Percentiles rank a stretch among this genome's conserved stretches.
Conservation (phyloP, 2,888 invertebrate species). For the Chouioia cunea region DNA sequence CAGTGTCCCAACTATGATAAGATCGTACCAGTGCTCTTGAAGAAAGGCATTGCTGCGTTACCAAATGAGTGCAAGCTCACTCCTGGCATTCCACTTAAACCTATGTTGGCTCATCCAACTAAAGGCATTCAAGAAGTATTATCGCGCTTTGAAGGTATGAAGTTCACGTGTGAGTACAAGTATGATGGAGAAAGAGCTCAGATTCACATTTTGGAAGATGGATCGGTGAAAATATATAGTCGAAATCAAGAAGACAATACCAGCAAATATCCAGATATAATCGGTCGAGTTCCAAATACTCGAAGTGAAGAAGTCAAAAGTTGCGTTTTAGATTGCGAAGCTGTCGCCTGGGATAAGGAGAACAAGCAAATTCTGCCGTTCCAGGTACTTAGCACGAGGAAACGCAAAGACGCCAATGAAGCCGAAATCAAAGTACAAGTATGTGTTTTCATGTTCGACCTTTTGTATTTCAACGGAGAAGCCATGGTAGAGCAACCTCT, state of each 20-base stretch:
- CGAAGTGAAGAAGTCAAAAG: conserved; percentile 75
- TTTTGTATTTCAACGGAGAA: conserved; percentile 90
- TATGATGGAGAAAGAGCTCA: conserved; percentile 98
- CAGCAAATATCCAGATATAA: conserved; percentile 95
- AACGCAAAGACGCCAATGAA: conserved; percentile 88
- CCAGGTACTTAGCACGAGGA: conserved; percentile 94
- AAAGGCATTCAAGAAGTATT: conserved; percentile 92
- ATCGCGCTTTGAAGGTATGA: conserved; percentile 80
- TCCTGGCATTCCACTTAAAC: conserved; percentile 94
- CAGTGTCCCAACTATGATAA: conserved; percentile 95
- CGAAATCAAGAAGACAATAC: conserved; percentile 97
- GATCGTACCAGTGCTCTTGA: conserved; percentile 83
- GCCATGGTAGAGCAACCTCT: conserved; percentile 86
- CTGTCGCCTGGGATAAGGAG: conserved; percentile 94
- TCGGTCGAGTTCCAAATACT: conserved; percentile 77
- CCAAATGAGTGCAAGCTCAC: conserved; percentile 86
- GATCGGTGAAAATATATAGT: conserved; percentile 87
- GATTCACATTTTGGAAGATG: conserved; percentile 81
- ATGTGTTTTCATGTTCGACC: conserved; percentile 96
- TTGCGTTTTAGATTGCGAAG: conserved; percentile 96
- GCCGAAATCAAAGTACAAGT: conserved; percentile 88
- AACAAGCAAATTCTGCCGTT: conserved; percentile 94
- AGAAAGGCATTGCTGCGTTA: conserved; percentile 81
- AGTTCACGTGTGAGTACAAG: conserved; percentile 98
- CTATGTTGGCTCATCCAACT: conserved; percentile 99